Conservation (phyloP, 2,113 vertebrate genomes). For the Camarhynchus parvulus region DNA sequence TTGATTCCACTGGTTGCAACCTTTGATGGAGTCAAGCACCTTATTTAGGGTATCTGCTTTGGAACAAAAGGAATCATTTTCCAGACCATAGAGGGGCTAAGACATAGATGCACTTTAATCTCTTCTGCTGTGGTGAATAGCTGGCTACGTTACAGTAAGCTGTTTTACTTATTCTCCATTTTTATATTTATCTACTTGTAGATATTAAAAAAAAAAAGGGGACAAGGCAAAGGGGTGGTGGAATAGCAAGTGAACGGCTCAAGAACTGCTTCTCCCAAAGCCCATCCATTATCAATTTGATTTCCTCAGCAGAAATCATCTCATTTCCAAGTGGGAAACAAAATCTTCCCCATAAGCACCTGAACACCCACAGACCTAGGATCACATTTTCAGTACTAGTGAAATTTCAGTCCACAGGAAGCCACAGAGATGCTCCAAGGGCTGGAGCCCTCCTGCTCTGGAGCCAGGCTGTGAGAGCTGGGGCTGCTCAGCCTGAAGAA, state of each 20-base stretch:
- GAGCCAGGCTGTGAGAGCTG: background rate
- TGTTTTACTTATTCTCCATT: background rate
- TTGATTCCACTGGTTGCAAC: background rate
- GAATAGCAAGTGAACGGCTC: background rate
- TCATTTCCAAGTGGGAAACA: background rate
- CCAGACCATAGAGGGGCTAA: background rate
- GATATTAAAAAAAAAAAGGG: background rate
- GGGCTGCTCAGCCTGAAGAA: background rate
- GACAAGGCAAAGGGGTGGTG: background rate
- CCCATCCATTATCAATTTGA: background rate
- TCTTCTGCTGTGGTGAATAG: background rate
- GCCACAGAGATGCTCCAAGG: background rate
- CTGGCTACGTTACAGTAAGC: background rate
- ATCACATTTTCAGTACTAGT: background rate
- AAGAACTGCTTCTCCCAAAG: background rate
- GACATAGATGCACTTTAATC: background rate
- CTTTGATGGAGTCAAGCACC: background rate
- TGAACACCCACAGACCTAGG: rapidly evolving
- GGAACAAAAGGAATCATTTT: background rate
- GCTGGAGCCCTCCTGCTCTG: background rate
- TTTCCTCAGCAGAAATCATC: background rate
- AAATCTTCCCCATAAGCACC: background rate
- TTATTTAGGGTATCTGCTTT: background rate
- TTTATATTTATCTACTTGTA: background rate
- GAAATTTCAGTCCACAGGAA: background rate